phyloP scores from a whole-genome alignment of 2,113 vertebrate species.

The Lates calcarifer region DNA sequence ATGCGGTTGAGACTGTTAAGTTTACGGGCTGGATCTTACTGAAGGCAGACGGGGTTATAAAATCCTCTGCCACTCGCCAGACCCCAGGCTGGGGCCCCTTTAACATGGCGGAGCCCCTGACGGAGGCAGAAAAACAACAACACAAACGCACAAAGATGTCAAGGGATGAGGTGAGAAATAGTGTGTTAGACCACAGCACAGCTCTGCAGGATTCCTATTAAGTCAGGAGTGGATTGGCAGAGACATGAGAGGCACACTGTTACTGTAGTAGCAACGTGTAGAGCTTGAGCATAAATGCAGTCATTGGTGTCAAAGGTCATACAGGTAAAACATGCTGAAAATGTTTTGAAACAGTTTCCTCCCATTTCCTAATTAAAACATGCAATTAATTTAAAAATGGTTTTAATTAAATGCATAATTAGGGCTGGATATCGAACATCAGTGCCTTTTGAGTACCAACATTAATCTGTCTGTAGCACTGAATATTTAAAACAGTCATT shows the following conservation, averaged over 20 bases:
- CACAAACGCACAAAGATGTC: slow-evolving; percentile 27
- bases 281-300: not conserved
- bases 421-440: not conserved
- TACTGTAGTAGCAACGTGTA: not conserved
- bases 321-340: not conserved
- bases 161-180: slow-evolving; percentile 62
- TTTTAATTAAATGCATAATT: too few species aligned
- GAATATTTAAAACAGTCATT: too few species aligned
- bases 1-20: slow-evolving; percentile 76
- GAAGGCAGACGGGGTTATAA: slow-evolving; percentile 72
- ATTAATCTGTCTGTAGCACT: too few species aligned
- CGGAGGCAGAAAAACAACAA: slow-evolving; percentile 49
- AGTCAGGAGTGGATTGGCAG: slow-evolving; percentile 37
- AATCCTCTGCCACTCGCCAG: slow-evolving; percentile 57
- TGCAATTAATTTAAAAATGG: not conserved
- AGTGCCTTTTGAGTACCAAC: too few species aligned
- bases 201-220: slow-evolving; percentile 32
- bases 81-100: slow-evolving; percentile 63
- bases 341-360: not conserved
- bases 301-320: not conserved
- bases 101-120: slow-evolving; percentile 51
- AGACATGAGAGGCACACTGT: slow-evolving; percentile 6
- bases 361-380: not conserved
- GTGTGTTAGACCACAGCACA: slow-evolving; percentile 37
- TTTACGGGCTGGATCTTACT: slow-evolving; percentile 74